phyloP scores from a whole-genome alignment of 2,888 invertebrate species.

The Ormia ochracea region DNA sequence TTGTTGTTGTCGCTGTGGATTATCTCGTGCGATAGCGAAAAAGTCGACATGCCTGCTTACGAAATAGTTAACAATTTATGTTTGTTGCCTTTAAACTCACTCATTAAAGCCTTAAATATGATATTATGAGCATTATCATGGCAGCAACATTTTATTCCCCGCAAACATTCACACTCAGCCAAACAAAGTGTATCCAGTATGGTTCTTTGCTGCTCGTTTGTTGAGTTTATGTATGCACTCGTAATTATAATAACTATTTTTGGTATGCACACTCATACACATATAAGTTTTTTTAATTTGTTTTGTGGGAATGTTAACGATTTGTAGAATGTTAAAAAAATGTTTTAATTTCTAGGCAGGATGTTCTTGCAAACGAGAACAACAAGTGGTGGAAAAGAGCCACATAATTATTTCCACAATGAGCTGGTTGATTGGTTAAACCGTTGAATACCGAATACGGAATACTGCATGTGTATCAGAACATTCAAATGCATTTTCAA shows the following conservation, averaged over 20 bases:
- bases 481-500: background rate
- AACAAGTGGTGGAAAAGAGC: constrained; percentile 35
- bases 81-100: background rate
- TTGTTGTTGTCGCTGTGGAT: constrained; percentile 3
- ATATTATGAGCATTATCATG: constrained; percentile 30
- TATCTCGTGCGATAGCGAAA: background rate
- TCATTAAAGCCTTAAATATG: constrained; percentile 35
- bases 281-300: constrained; percentile 30
- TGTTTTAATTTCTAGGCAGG: background rate
- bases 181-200: background rate
- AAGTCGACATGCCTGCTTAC: background rate
- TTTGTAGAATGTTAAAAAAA: constrained; percentile 44
- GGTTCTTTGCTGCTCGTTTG: background rate
- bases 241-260: background rate
- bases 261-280: no score
- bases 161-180: background rate
- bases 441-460: background rate
- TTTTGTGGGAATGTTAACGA: constrained; percentile 48
- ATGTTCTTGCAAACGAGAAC: constrained; percentile 17
- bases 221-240: background rate
- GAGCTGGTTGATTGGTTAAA: constrained; percentile 23
- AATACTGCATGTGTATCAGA: background rate
- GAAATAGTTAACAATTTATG: constrained; percentile 1
- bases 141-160: constrained; percentile 19
- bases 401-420: constrained; percentile 52